These are phyloP conservation scores for Orius laevigatus DNA, from an alignment of 1,140 invertebrate genomes.

Conservation along the genomic window DNA sequence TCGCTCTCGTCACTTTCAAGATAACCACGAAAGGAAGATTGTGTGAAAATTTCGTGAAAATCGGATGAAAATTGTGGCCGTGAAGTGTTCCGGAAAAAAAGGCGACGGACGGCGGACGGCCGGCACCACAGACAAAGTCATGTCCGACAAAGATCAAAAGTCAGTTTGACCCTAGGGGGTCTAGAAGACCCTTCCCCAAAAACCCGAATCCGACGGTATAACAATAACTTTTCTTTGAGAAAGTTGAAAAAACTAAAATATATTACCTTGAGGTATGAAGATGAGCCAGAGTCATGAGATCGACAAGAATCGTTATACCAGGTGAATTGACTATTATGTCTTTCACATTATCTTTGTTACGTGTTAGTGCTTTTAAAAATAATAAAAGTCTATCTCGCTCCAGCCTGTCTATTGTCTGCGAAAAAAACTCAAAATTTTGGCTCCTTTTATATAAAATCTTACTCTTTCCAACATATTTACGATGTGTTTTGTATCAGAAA, in stretches of 20 bases:
- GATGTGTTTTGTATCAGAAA: constrained; percentile 94
- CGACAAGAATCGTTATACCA: constrained; percentile 74
- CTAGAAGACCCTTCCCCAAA: too few relatives aligned
- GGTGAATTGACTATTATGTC: constrained; percentile 69
- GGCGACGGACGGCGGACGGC: too few relatives aligned
- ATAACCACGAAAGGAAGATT: too few relatives aligned
- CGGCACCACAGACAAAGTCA: too few relatives aligned
- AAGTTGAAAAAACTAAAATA: constrained; percentile 5
- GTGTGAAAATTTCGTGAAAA: too few relatives aligned
- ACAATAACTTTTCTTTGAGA: too few relatives aligned
- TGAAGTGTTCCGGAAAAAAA: too few relatives aligned
- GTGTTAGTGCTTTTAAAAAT: constrained; percentile 62
- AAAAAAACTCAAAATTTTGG: neutral
- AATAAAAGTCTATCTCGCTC: constrained; percentile 82
- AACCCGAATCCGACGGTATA: too few relatives aligned
- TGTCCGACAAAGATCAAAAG: too few relatives aligned
- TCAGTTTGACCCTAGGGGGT: too few relatives aligned
- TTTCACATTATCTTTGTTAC: constrained; percentile 74
- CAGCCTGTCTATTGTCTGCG: constrained; percentile 53
- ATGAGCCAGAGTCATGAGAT: constrained; percentile 89
- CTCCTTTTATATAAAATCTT: constrained; percentile 23
- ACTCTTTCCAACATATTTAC: constrained; percentile 86
- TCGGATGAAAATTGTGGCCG: too few relatives aligned
- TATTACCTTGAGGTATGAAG: constrained; percentile 62
- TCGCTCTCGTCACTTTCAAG: too few relatives aligned